Evolutionary conservation across 2,113 vertebrate genomes (phyloP).

Genomic region (Rhombomys opimus): DNA sequence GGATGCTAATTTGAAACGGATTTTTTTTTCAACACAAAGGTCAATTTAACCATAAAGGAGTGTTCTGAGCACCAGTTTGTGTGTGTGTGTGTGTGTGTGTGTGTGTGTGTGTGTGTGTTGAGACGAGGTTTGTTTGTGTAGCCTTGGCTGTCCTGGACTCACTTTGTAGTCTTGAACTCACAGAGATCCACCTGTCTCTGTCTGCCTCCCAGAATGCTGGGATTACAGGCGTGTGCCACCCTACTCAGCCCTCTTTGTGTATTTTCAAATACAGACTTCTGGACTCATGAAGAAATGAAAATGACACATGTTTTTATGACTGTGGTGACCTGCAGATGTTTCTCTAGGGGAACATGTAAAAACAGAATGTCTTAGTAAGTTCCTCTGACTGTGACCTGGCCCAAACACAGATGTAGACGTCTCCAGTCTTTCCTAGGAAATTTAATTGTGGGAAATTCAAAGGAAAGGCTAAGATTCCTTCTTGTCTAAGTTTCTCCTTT

Average conservation of each 20-base stretch:
- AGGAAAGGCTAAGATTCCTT: background rate
- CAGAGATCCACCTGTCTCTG: too few relatives aligned
- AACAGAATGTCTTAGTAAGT: background rate
- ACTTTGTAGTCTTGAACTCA: too few relatives aligned
- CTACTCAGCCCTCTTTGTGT: background rate
- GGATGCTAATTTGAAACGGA: conserved; percentile 34
- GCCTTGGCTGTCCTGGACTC: too few relatives aligned
- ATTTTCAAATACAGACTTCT: background rate
- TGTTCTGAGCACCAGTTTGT: background rate
- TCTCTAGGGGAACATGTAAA: background rate
- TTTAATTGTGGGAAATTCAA: background rate
- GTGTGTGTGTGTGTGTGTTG: too few relatives aligned
- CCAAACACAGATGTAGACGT: background rate
- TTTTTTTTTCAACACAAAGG: background rate
- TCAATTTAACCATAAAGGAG: background rate
- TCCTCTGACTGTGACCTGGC: background rate
- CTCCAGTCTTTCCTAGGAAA: background rate
- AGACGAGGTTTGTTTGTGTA: too few relatives aligned
- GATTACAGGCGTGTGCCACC: too few relatives aligned
- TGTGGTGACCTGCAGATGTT: background rate
- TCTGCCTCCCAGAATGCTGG: too few relatives aligned
- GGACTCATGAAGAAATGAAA: background rate
- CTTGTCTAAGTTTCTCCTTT: background rate
- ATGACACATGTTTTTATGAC: background rate
- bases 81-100: too few relatives aligned